Conservation (phyloP, 2,797 vertebrate genomes). For the Acanthurus tractus region DNA sequence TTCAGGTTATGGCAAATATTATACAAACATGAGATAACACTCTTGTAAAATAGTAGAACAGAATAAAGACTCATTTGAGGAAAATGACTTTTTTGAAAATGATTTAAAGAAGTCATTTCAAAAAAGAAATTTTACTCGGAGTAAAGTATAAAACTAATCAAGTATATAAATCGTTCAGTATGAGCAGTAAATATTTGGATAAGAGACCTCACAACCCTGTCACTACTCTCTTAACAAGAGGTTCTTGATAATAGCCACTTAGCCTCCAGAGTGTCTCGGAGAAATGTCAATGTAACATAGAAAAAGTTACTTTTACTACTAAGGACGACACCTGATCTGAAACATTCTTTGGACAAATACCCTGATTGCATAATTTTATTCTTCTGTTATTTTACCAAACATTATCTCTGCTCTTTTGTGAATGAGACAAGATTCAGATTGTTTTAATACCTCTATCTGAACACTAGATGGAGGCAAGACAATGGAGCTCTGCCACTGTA, state of each 20-base stretch:
- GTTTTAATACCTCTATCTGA: constrained; percentile 43
- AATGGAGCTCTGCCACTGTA: not conserved
- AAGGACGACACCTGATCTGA: not conserved
- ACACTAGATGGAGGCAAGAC: constrained; percentile 74
- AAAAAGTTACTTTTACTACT: not conserved
- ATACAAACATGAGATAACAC: too few species aligned
- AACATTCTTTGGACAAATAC: not conserved
- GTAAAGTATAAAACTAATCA: not conserved
- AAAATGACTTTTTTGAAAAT: too few species aligned
- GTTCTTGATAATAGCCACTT: not conserved
- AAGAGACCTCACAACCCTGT: not conserved
- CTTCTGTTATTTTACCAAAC: too few species aligned
- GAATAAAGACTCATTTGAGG: not conserved
- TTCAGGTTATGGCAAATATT: too few species aligned
- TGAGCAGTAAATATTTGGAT: not conserved
- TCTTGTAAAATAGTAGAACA: too few species aligned
- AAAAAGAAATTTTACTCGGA: too few species aligned
- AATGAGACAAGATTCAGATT: constrained; percentile 29
- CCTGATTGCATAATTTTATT: too few species aligned
- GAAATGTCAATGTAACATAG: not conserved
- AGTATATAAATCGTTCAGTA: not conserved
- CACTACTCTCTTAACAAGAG: not conserved
- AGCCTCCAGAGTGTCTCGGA: not conserved
- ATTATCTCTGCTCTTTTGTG: not conserved
- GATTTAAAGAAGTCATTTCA: not conserved